Percentiles rank a stretch among this genome's conserved stretches.
Conservation (phyloP, 2,113 vertebrate genomes). For the Zootoca vivipara region DNA sequence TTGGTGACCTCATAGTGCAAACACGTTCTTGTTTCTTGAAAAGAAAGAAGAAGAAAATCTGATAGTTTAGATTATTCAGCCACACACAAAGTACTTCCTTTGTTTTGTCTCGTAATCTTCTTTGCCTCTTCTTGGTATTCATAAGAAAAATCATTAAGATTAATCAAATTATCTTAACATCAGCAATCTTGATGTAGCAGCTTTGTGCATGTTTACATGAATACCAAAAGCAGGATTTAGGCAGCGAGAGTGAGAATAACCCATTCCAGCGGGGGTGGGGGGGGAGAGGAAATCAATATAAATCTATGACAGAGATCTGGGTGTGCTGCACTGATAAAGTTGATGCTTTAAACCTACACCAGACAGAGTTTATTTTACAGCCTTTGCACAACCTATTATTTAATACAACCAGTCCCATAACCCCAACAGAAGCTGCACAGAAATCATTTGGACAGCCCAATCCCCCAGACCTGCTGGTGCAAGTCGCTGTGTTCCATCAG, state of each 20-base stretch:
- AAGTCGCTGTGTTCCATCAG: background rate
- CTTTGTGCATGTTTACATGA: constrained; percentile 51
- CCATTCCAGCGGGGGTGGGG: constrained; percentile 19
- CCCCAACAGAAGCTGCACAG: constrained; percentile 41
- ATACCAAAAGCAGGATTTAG: constrained; percentile 62
- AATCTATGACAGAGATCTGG: constrained; percentile 52
- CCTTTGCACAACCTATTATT: constrained; percentile 22
- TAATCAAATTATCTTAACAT: constrained; percentile 73
- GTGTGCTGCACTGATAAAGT: constrained; percentile 28
- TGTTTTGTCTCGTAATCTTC: constrained; percentile 37
- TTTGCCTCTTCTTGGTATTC: constrained; percentile 53
- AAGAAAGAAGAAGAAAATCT: constrained; percentile 40
- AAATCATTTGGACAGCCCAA: constrained; percentile 37
- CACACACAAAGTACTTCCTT: constrained; percentile 25
- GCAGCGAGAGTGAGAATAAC: constrained; percentile 56
- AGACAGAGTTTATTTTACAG: constrained; percentile 28
- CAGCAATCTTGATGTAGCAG: constrained; percentile 66
- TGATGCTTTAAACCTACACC: constrained; percentile 40
- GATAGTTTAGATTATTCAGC: constrained; percentile 45
- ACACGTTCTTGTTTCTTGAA: constrained; percentile 36
- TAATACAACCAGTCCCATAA: constrained; percentile 35
- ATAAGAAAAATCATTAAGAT: constrained; percentile 61
- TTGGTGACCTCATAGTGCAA: constrained; percentile 45
- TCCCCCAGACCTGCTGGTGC: background rate
- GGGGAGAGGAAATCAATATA: constrained; percentile 51